Conservation (phyloP, 2,113 vertebrate genomes). For the Zosterops hypoxanthus region DNA sequence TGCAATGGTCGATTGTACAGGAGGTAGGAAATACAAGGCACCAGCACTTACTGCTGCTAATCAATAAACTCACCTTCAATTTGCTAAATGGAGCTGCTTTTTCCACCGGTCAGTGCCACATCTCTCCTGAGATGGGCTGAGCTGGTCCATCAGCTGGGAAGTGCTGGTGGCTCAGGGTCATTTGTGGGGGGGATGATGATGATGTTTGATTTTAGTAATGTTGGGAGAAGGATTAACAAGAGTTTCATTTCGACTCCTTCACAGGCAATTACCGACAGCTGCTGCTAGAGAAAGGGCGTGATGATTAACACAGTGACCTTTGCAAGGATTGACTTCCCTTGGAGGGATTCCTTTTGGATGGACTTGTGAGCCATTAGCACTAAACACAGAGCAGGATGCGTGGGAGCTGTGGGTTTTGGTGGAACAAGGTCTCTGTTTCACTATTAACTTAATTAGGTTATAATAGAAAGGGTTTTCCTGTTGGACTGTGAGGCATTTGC, state of each 20-base stretch:
- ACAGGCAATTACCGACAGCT: conserved; percentile 44
- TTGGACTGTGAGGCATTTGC: background rate
- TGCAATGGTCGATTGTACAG: background rate
- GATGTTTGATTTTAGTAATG: background rate
- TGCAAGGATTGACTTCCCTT: conserved; percentile 13
- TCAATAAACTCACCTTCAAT: background rate
- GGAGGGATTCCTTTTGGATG: background rate
- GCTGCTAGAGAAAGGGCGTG: conserved; percentile 2
- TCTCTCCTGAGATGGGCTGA: background rate
- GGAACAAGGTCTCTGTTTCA: background rate
- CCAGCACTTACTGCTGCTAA: background rate
- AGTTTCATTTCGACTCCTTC: conserved; percentile 41
- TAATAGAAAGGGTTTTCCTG: background rate
- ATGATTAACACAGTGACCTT: conserved; percentile 58
- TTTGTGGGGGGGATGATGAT: background rate
- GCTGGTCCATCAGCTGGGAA: background rate
- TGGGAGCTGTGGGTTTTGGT: background rate
- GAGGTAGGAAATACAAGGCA: background rate
- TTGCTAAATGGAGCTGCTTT: background rate
- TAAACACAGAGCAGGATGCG: background rate
- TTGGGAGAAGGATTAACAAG: conserved; percentile 35
- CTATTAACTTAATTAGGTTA: background rate
- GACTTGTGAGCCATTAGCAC: background rate
- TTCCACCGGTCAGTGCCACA: background rate
- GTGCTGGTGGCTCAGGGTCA: background rate